These are phyloP conservation scores for Mayetiola destructor DNA, from an alignment of 2,888 invertebrate genomes.

Conservation along the genomic window DNA sequence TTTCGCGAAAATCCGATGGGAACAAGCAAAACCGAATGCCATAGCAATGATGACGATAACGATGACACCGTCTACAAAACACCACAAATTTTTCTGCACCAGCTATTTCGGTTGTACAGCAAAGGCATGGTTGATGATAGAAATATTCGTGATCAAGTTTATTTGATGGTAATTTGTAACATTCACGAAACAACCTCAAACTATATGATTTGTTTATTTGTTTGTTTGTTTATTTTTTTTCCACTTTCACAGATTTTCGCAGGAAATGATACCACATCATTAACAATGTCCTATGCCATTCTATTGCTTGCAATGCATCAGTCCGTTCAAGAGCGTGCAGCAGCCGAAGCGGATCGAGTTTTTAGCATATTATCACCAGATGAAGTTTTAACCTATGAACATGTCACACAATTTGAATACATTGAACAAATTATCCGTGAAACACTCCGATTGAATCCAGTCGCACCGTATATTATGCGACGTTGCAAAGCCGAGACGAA, in stretches of 20 bases:
- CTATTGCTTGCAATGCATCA: slow-evolving; percentile 16
- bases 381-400: not conserved
- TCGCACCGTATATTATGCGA: slow-evolving; percentile 13
- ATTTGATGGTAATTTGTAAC: slow-evolving; percentile 11
- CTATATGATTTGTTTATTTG: not conserved
- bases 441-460: slow-evolving; percentile 14
- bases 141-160: slow-evolving; percentile 13
- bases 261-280: slow-evolving; percentile 14
- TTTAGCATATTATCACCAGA: not conserved
- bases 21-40: not conserved
- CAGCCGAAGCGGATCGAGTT: slow-evolving; percentile 5
- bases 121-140: not conserved
- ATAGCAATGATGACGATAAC: not conserved
- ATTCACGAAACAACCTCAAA: not conserved
- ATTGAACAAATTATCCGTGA: slow-evolving; percentile 13
- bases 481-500: slow-evolving; percentile 1
- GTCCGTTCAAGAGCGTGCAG: slow-evolving; percentile 1
- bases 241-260: not conserved
- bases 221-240: not conserved
- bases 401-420: slow-evolving; percentile 4
- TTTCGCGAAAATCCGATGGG: not conserved
- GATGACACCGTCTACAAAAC: not conserved
- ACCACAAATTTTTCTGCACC: slow-evolving; percentile 14
- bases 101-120: slow-evolving; percentile 8
- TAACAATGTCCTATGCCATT: not conserved